Evolutionary conservation across 1,140 invertebrate genomes (phyloP), one percentile per base, ranked within the genome.

Genomic region (Sminthurinus signatus): DNA sequence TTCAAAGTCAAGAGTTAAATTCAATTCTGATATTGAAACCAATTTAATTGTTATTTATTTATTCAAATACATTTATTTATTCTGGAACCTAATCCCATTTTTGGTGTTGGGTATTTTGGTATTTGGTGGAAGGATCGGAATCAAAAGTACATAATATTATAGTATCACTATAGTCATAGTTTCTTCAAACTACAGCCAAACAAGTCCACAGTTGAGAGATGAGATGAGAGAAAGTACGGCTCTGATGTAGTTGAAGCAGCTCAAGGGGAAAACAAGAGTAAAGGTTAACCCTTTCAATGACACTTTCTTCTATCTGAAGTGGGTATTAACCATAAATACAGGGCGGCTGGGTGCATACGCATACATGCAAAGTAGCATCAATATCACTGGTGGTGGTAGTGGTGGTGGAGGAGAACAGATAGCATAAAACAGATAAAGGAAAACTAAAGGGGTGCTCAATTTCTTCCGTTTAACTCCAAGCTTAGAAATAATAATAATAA

Each of bases 41-140:
- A 52, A 52, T 52, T 48, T 48, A 21, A 48, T 54, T 56, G 46
- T 28, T n/a, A 51, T 31, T 36, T 64, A 64, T 64, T 48, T 64
- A 64, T 64, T 64, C 55, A 58, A 64, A 64, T 64, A 48, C 62
- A 64, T 59, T 64, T 58, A 64, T 64, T 3, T 56, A 56, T 56
- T 56, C 50, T 31, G 14, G 50, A 28, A 17, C 27, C 50, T 14
- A 19, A 52, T 52, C 50, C 50, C 25, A 52, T 25, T 52, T 52
- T 52, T 52, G 10, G 36, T 8, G 36, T 39, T 39, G 36, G 8
- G 17, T 39, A 39, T n/a, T n/a, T n/a, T n/a, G n/a, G n/a, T n/a
- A n/a, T n/a, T n/a, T n/a, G n/a, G n/a, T n/a, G n/a, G n/a, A n/a
- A n/a, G n/a, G n/a, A n/a, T n/a, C n/a, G n/a, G n/a, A n/a, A n/a